phyloP scores from a whole-genome alignment of 2,888 invertebrate genomes.

The Cryptus viduatorius region DNA sequence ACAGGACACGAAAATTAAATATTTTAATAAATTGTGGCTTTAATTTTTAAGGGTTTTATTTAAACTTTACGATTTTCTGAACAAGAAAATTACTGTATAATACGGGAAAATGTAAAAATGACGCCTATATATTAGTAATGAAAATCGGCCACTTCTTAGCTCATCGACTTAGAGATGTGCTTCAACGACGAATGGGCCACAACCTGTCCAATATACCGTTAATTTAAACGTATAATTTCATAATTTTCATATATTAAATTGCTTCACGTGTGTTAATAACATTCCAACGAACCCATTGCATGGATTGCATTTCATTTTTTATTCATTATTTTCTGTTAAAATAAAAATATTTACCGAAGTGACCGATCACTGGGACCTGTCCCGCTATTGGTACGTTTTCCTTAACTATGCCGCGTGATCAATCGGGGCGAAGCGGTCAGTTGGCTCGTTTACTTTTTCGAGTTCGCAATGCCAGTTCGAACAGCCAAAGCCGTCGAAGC shows the following conservation, averaged over 20 bases:
- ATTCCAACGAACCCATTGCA: not conserved
- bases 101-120: not conserved
- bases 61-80: not conserved
- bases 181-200: not conserved
- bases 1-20: not conserved
- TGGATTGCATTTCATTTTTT: not conserved
- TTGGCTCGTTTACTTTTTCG: no score
- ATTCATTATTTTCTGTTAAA: not conserved
- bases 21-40: not conserved
- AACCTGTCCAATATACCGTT: not conserved
- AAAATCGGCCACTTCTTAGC: slow-evolving; percentile 1
- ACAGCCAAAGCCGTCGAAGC: no score
- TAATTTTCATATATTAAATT: not conserved
- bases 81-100: not conserved
- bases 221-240: not conserved
- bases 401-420: no score
- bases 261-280: not conserved
- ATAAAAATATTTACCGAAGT: not conserved
- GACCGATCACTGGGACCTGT: not conserved
- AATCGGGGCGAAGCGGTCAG: no score
- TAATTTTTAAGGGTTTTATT: not conserved
- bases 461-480: no score
- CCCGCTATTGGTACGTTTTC: not conserved
- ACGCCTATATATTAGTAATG: not conserved
- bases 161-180: not conserved